phyloP scores from a whole-genome alignment of 2,888 invertebrate species.

The Polyploca ridens region DNA sequence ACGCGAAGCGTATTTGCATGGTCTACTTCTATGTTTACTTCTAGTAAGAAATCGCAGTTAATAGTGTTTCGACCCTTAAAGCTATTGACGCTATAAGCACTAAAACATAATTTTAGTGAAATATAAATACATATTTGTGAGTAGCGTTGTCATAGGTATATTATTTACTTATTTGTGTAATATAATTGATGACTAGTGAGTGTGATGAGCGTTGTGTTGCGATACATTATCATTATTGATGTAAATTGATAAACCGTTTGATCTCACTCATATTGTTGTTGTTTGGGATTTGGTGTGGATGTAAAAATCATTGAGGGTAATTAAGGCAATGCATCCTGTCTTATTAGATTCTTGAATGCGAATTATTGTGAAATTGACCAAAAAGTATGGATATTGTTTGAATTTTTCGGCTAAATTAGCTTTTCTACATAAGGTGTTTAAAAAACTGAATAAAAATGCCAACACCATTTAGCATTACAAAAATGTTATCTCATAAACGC shows the following conservation, averaged over 20 bases:
- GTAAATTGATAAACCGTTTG: conserved; percentile 59
- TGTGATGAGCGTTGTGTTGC: conserved; percentile 22
- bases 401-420: conserved; percentile 62
- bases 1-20: no score
- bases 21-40: no score
- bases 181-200: conserved; percentile 27
- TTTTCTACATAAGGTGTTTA: conserved; percentile 68
- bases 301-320: conserved; percentile 52
- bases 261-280: conserved; percentile 74
- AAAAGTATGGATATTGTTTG: conserved; percentile 62
- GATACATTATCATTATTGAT: conserved; percentile 48
- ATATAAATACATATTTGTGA: not conserved
- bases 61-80: not conserved
- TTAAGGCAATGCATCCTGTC: conserved; percentile 68
- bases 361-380: conserved; percentile 68
- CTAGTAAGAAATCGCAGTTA: no score
- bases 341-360: conserved; percentile 59
- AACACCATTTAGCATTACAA: conserved; percentile 47
- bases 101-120: conserved; percentile 5
- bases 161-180: not conserved
- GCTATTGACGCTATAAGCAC: conserved; percentile 1
- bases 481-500: conserved; percentile 41
- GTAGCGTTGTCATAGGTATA: not conserved
- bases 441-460: conserved; percentile 50
- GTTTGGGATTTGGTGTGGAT: conserved; percentile 50